phyloP scores from a whole-genome alignment of 2,888 invertebrate genomes.

The Trissoscelio sp. region DNA sequence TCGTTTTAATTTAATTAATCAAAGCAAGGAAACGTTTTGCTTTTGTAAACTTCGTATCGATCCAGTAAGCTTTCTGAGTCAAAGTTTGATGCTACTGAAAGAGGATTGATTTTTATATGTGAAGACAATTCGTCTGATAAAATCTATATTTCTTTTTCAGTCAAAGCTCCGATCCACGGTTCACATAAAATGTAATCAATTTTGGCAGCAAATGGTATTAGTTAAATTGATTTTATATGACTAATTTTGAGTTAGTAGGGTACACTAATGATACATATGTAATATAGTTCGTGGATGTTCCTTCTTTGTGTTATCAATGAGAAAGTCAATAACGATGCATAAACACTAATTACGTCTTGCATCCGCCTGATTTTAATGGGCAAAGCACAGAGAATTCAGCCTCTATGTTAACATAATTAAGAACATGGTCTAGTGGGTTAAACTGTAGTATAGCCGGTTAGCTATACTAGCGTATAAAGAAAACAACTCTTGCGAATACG shows the following conservation, averaged over 20 bases:
- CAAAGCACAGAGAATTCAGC: constrained; percentile 37
- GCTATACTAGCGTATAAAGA: constrained; percentile 2
- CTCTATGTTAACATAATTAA: constrained; percentile 50
- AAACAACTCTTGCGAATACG: background rate
- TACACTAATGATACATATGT: constrained; percentile 1
- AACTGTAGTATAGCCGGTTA: constrained; percentile 24
- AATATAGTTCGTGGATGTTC: constrained; percentile 12
- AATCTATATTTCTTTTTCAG: constrained; percentile 35
- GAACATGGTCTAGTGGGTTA: constrained; percentile 44
- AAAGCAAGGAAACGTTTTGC: background rate
- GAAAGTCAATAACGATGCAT: constrained; percentile 52
- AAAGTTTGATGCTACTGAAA: constrained; percentile 20
- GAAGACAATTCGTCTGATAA: constrained; percentile 23
- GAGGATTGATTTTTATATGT: constrained; percentile 30
- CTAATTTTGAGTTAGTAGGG: no score
- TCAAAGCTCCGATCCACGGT: constrained; percentile 9
- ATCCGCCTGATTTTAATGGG: constrained; percentile 46
- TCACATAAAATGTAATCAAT: constrained; percentile 30
- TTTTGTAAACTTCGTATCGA: constrained; percentile 9
- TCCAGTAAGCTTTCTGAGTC: constrained; percentile 2
- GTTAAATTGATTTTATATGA: no score
- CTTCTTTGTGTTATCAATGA: constrained; percentile 39
- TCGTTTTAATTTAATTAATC: constrained; percentile 17
- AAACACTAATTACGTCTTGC: constrained; percentile 45
- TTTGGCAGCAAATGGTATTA: background rate